Evolutionary conservation across 2,797 vertebrate genomes (phyloP).

Genomic region (Scarus forsteni): DNA sequence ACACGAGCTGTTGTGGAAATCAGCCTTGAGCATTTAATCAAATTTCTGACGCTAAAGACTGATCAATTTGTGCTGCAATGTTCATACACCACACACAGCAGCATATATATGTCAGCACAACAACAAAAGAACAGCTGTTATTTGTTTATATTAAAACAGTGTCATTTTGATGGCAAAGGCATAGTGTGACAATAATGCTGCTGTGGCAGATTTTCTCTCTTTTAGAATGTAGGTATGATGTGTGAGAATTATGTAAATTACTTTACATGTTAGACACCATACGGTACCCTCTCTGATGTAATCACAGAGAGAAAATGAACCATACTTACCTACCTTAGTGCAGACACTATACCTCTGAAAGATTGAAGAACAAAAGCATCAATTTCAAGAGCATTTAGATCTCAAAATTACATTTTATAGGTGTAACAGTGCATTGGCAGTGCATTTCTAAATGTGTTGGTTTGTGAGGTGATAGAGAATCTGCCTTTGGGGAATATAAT

Average conservation of each 20-base stretch:
- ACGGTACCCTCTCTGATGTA: constrained; percentile 43
- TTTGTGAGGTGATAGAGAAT: constrained; percentile 22
- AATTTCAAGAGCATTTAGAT: constrained; percentile 36
- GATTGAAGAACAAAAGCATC: constrained; percentile 36
- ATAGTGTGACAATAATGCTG: constrained; percentile 12
- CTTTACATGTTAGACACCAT: constrained; percentile 24
- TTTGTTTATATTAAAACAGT: constrained; percentile 47
- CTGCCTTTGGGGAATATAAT: not conserved
- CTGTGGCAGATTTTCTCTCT: constrained; percentile 26
- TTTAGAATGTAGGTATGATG: constrained; percentile 18
- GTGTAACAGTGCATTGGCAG: not conserved
- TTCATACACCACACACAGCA: constrained; percentile 42
- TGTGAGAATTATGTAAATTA: constrained; percentile 46
- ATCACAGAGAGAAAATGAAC: constrained; percentile 53
- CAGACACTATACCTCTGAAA: not conserved
- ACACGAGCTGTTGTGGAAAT: constrained; percentile 71
- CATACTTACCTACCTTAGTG: constrained; percentile 18
- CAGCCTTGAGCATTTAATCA: constrained; percentile 73
- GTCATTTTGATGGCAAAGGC: constrained; percentile 18
- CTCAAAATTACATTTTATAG: constrained; percentile 20
- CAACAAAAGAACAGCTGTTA: constrained; percentile 26
- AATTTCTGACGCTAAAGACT: constrained; percentile 70
- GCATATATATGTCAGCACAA: not conserved
- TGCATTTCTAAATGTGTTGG: constrained; percentile 25
- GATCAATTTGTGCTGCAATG: constrained; percentile 72